phyloP scores from a whole-genome alignment of 2,797 vertebrate species.

The Nyctalus aviator region DNA sequence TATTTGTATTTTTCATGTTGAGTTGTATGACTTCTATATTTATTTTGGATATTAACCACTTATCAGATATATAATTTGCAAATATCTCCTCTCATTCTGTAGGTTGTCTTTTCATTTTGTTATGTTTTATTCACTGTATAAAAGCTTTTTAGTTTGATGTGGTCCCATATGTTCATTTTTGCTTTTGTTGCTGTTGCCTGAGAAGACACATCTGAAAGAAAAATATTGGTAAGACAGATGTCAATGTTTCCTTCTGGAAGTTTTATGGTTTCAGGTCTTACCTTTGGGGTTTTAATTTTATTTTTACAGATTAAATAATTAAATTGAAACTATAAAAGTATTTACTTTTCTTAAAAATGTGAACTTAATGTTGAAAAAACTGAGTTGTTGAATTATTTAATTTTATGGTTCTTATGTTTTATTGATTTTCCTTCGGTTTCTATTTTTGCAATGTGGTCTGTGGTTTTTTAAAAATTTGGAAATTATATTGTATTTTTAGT shows the following conservation, averaged over 20 bases:
- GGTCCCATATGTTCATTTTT: not conserved
- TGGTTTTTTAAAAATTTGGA: not conserved
- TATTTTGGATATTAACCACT: not conserved
- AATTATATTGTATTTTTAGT: not conserved
- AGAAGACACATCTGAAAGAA: not conserved
- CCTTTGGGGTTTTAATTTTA: not conserved
- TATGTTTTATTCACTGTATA: not conserved
- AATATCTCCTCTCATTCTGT: not conserved
- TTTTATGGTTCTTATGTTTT: not conserved
- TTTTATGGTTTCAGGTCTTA: not conserved
- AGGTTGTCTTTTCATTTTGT: not conserved
- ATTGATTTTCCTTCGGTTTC: not conserved
- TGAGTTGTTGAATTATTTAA: not conserved
- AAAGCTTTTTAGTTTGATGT: not conserved
- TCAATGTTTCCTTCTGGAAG: not conserved
- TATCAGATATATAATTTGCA: not conserved
- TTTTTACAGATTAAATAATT: not conserved
- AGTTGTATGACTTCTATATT: not conserved
- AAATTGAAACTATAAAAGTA: not conserved
- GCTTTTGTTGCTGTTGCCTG: not conserved
- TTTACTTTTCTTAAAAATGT: not conserved
- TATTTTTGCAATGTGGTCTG: not conserved
- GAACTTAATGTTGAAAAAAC: not conserved
- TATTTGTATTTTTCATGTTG: not conserved
- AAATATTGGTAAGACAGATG: not conserved